These are phyloP conservation scores for Pionites leucogaster DNA, from an alignment of 2,113 vertebrate species.

Conservation along the genomic window DNA sequence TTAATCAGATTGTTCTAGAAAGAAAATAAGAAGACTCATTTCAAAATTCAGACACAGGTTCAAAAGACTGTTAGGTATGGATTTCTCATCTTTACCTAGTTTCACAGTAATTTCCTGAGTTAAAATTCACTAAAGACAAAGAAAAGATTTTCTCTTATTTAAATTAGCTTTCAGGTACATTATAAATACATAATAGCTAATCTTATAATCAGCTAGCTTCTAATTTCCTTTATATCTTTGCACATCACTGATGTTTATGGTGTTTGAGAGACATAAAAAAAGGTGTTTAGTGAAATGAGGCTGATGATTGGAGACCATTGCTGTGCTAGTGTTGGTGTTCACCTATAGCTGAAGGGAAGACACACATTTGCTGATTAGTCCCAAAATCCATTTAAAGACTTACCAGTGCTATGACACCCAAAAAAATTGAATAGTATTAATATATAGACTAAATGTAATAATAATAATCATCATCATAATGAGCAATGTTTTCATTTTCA, in stretches of 20 bases:
- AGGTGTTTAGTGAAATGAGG: neutral
- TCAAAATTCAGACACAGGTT: neutral
- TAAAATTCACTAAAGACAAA: neutral
- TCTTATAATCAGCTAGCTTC: neutral
- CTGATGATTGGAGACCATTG: neutral
- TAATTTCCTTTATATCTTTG: neutral
- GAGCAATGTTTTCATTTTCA: fast-evolving
- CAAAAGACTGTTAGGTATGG: neutral
- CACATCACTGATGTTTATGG: neutral
- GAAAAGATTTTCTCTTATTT: neutral
- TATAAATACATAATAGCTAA: neutral
- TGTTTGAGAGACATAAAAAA: neutral
- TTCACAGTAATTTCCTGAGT: neutral
- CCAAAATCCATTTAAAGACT: neutral
- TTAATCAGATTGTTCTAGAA: constrained; percentile 19
- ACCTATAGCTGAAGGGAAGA: neutral
- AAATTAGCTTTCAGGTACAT: neutral
- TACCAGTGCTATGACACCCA: neutral
- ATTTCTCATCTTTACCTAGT: neutral
- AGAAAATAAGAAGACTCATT: neutral
- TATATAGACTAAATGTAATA: neutral
- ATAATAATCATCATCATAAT: neutral
- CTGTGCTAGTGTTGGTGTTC: neutral
- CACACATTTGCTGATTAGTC: neutral
- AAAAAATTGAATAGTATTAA: neutral